Base-by-base conservation (phyloP, 1,140 invertebrate genomes). In the Macrocentrus cingulum region DNA sequence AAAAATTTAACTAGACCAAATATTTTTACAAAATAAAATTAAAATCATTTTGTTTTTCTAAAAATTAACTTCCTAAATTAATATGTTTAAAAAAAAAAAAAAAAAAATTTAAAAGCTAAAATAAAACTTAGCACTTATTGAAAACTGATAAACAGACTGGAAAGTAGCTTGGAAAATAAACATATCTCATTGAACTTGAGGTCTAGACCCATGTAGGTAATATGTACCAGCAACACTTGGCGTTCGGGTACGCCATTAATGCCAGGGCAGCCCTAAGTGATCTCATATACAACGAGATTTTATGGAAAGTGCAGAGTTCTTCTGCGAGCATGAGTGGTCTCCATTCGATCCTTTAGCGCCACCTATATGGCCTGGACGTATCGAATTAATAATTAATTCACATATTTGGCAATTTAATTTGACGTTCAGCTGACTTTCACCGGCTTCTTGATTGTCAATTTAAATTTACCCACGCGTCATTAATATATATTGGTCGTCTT, bases 261-360 rank as follows among this genome's bases (percentile, higher is more conserved):
- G 69, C 69, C 63, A 69, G 73, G 76, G 72, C 66, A 66, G 65
- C 66, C 62, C 69, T 79, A 79, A 80, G 77, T 79, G 77, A 76
- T 76, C 73, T 72, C 76, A 64, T 79, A 80, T 78, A 80, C 72
- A 74, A 79, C 68, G 65, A 72, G 72, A 79, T 77, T 80, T 80
- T 80, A 80, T 80, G 78, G 73, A 80, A 76, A 80, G 78, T 80
- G 78, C 76, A 79, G n/a, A n/a, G n/a, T n/a, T n/a, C n/a, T n/a
- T n/a, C n/a, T 71, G 52, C 66, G 65, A 67, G 69, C 49, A 29
- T 37, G 18, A 34, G 6, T 34, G 29, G 6, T 48, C 71, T 68
- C 73, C 70, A 69, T 72, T 70, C n/a, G n/a, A n/a, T n/a, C n/a
- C n/a, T n/a, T n/a, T n/a, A n/a, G n/a, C n/a, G n/a, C n/a, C n/a